Percentiles rank a stretch among this genome's conserved stretches.
These are phyloP conservation scores for Aphelenchoides besseyi DNA, from an alignment of 1,140 invertebrate species.

Conservation along the genomic window DNA sequence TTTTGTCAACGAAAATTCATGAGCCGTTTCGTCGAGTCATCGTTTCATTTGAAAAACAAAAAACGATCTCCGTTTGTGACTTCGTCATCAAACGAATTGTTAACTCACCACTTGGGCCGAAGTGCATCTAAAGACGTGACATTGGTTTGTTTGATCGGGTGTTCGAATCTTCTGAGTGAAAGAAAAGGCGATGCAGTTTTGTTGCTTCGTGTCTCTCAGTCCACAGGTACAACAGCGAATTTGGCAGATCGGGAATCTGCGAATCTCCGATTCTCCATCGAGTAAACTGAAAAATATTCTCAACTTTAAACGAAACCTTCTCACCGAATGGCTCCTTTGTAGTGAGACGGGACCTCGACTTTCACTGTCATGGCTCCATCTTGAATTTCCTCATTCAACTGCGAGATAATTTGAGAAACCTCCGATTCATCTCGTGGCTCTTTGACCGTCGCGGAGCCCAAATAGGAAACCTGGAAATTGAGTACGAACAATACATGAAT, in stretches of 20 bases:
- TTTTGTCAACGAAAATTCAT: conserved; percentile 27
- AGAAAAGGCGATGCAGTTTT: conserved; percentile 92
- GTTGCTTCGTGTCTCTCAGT: conserved; percentile 75
- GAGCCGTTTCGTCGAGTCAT: conserved; percentile 7
- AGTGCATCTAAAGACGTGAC: conserved; percentile 85
- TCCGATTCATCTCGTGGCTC: conserved; percentile 88
- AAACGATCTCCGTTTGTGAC: no score
- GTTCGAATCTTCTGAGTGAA: conserved; percentile 80
- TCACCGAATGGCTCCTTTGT: conserved; percentile 70
- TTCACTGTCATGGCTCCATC: conserved; percentile 74
- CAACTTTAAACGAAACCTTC: not conserved
- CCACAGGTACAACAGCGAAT: conserved; percentile 92
- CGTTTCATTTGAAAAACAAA: no score
- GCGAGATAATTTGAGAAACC: conserved; percentile 87
- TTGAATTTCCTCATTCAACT: conserved; percentile 75
- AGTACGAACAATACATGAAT: not conserved
- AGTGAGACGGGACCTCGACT: conserved; percentile 82
- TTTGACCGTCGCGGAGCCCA: conserved; percentile 86
- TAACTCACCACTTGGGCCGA: conserved; percentile 90
- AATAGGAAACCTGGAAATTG: conserved; percentile 79
- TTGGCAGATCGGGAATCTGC: conserved; percentile 82
- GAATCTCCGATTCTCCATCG: conserved; percentile 81
- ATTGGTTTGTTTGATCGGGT: conserved; percentile 81
- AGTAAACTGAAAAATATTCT: conserved; percentile 72
- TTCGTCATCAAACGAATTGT: no score